Evolutionary conservation across 1,140 invertebrate species (phyloP).

Genomic region (Gonatopus flavifemur): DNA sequence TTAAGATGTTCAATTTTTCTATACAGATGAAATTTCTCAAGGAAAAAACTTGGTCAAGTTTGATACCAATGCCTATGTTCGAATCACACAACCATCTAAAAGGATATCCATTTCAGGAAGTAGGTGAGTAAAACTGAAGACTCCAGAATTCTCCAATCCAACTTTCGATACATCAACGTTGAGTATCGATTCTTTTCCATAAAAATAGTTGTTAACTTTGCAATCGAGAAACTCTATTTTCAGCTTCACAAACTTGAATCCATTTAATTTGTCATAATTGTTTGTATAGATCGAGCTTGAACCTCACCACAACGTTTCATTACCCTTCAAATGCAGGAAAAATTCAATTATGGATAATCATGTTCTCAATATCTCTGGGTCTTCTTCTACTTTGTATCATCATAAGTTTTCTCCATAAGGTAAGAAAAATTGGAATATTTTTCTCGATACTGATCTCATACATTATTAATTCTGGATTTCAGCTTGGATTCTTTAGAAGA

Average conservation of each 20-base stretch:
- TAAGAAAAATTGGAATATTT: conserved; percentile 13
- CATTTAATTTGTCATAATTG: too few relatives aligned
- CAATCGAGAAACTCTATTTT: too few relatives aligned
- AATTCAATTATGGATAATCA: conserved; percentile 42
- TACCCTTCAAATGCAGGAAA: conserved; percentile 20
- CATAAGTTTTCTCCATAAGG: conserved; percentile 36
- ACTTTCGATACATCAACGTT: too few relatives aligned
- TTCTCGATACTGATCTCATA: neutral
- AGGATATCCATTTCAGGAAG: neutral
- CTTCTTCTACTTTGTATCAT: conserved; percentile 41
- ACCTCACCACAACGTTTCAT: conserved; percentile 41
- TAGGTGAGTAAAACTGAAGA: too few relatives aligned
- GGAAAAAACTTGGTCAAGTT: conserved; percentile 24
- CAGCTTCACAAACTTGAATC: too few relatives aligned
- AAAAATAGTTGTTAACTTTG: too few relatives aligned
- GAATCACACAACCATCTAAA: conserved; percentile 14
- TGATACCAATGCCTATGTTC: conserved; percentile 22
- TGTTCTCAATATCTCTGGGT: conserved; percentile 42
- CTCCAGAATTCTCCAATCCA: too few relatives aligned
- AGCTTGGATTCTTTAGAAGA: conserved; percentile 25
- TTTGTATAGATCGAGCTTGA: too few relatives aligned
- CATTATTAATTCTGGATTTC: conserved; percentile 2
- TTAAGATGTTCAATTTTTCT: neutral
- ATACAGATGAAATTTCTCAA: neutral
- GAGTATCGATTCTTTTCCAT: too few relatives aligned